Evolutionary conservation across 2,888 invertebrate species (phyloP).

Genomic region (Formica aserva): DNA sequence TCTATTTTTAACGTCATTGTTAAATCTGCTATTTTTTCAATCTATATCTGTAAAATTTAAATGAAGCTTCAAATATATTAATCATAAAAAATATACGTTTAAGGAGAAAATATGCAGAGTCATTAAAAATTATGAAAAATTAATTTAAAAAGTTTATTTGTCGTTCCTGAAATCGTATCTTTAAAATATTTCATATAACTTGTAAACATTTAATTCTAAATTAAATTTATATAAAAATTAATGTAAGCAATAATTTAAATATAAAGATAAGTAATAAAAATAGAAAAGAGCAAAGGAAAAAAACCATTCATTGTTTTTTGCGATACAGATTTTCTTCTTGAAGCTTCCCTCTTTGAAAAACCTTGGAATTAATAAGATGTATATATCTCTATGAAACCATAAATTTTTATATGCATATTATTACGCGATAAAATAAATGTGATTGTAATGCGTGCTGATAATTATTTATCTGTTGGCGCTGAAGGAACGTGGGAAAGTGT

Average conservation of each 20-base stretch:
- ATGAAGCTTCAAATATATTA: neutral
- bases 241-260: neutral
- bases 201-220: neutral
- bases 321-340: neutral
- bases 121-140: neutral
- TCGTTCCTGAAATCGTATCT: neutral
- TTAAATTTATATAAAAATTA: neutral
- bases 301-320: neutral
- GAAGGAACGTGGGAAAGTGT: conserved; percentile 65
- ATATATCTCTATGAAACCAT: conserved; percentile 4
- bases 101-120: neutral
- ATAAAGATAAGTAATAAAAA: neutral
- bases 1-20: conserved; percentile 4
- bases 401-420: conserved; percentile 5
- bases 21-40: neutral
- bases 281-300: neutral
- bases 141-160: neutral
- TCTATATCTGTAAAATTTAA: neutral
- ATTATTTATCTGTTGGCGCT: conserved; percentile 47
- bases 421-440: conserved; percentile 35
- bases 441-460: conserved; percentile 38
- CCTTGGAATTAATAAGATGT: conserved; percentile 12
- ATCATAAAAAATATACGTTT: neutral
- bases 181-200: neutral
- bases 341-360: neutral